Evolutionary conservation across 1,140 invertebrate genomes (phyloP).

Genomic region (Xylocopa sonorina): DNA sequence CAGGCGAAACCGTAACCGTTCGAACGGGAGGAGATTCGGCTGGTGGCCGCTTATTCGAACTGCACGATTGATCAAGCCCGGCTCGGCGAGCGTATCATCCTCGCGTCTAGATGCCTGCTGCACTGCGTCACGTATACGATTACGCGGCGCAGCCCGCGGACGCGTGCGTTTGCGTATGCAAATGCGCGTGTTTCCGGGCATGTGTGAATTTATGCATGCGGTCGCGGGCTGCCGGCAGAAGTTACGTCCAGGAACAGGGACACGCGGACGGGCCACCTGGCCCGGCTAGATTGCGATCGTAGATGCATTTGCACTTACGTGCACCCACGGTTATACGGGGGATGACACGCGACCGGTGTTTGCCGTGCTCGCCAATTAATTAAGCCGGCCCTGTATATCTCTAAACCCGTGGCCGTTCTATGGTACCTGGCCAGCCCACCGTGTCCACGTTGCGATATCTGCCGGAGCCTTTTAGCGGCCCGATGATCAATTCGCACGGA

Average conservation of each 20-base stretch:
- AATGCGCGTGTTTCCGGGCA: slow-evolving; percentile 57
- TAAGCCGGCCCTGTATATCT: slow-evolving; percentile 24
- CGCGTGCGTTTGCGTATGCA: slow-evolving; percentile 56
- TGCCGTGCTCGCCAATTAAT: slow-evolving; percentile 52
- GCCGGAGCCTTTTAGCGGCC: slow-evolving; percentile 31
- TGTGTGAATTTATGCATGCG: slow-evolving; percentile 61
- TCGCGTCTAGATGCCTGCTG: slow-evolving; percentile 43
- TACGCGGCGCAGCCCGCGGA: slow-evolving; percentile 40
- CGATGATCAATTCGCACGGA: slow-evolving; percentile 12
- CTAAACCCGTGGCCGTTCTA: slow-evolving; percentile 33
- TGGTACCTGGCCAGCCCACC: background rate
- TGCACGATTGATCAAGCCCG: slow-evolving; percentile 24
- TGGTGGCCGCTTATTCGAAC: background rate
- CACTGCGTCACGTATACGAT: slow-evolving; percentile 54
- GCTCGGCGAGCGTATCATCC: slow-evolving; percentile 31
- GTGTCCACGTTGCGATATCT: slow-evolving; percentile 18
- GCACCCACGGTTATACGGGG: slow-evolving; percentile 37
- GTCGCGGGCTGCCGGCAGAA: slow-evolving; percentile 51
- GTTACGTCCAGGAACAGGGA: slow-evolving; percentile 48
- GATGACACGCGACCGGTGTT: slow-evolving; percentile 52
- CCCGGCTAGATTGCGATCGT: slow-evolving; percentile 48
- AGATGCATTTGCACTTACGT: slow-evolving; percentile 54
- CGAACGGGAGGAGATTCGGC: no score
- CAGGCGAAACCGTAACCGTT: no score
- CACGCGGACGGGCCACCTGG: slow-evolving; percentile 36